Base-by-base conservation (phyloP, 1,140 invertebrate species). In the Panagrolaimus sp. region DNA sequence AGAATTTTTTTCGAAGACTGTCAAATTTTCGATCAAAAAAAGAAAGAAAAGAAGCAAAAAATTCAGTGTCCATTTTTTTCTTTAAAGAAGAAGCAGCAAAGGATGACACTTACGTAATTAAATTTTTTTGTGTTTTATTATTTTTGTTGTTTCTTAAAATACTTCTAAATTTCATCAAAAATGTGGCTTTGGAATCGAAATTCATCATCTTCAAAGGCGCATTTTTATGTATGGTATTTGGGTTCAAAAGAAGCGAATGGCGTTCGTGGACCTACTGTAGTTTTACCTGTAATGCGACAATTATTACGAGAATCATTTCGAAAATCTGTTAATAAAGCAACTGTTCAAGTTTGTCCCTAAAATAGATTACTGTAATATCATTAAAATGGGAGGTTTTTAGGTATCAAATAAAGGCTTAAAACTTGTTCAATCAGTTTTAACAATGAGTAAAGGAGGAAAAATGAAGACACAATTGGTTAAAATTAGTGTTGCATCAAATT, bases 221-320 rank as follows among this genome's bases (percentile, higher is more conserved):
- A 93, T 43, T 96, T 95, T 85, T 98, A 98, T 85, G 93, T 97
- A 58, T 94, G 93, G 91, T 97, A 96, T 86, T 88, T 98, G 74
- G 94, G 94, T 24, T 93, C 94, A 75, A 91, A 94, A 85, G 93
- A 96, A 86, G 90, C 91, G 43, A 89, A 91, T 76, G 93, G 92
- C 15, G 87, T 96, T 71, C 87, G 92, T 14, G 91, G 93, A 62
- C 85, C 88, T 12, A 88, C 90, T 74, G 91, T 89, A 77, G 89
- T 92, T 1, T 84, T 90, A 32, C 90, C 91, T 1, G 91, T 92
- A 46, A 89, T 96, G 74, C 87, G 89, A 68, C 89, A 92, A 76
- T 86, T 97, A 69, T 87, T 94, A 71, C 89, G 91, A 80, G 88
- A 90, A 73, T 91, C 93, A 77, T 88, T 89, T 73, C 88, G 91